phyloP scores from a whole-genome alignment of 2,888 invertebrate species.

The Tetragnatha montana region DNA sequence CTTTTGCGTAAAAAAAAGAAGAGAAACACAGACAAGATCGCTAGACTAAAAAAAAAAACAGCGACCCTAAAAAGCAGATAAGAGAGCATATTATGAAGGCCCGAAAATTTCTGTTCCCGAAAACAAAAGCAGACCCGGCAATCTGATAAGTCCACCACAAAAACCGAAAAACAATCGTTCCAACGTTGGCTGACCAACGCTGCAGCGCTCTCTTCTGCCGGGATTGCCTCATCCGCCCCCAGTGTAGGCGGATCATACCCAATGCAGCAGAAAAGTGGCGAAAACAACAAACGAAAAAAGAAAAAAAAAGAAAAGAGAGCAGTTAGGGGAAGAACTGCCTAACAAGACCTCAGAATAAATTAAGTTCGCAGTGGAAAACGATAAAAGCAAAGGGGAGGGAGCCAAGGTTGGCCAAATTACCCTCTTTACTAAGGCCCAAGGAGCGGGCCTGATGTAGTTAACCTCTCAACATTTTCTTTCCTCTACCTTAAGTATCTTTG shows the following conservation, averaged over 20 bases:
- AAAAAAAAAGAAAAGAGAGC: background rate
- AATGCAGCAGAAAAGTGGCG: slow-evolving; percentile 41
- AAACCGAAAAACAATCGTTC: background rate
- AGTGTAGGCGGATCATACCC: slow-evolving; percentile 22
- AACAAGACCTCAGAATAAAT: slow-evolving; percentile 41
- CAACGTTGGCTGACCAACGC: background rate
- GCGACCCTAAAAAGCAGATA: no score
- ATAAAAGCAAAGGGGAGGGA: slow-evolving; percentile 39
- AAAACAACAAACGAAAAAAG: slow-evolving; percentile 12
- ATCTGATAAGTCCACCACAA: background rate
- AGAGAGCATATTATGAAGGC: no score
- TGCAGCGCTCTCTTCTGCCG: slow-evolving; percentile 17
- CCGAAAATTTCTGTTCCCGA: background rate
- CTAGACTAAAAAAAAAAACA: no score
- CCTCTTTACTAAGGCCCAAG: slow-evolving; percentile 34
- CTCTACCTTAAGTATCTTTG: slow-evolving; percentile 57
- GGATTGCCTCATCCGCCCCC: slow-evolving; percentile 22
- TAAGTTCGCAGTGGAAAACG: slow-evolving; percentile 49
- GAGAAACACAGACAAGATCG: no score
- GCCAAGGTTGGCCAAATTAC: slow-evolving; percentile 32
- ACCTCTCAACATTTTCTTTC: slow-evolving; percentile 54
- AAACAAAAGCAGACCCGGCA: background rate
- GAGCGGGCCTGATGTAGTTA: slow-evolving; percentile 56
- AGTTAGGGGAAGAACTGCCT: slow-evolving; percentile 36
- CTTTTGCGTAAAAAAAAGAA: no score